Base-by-base conservation (phyloP, 2,113 vertebrate species). In the Thymallus thymallus region DNA sequence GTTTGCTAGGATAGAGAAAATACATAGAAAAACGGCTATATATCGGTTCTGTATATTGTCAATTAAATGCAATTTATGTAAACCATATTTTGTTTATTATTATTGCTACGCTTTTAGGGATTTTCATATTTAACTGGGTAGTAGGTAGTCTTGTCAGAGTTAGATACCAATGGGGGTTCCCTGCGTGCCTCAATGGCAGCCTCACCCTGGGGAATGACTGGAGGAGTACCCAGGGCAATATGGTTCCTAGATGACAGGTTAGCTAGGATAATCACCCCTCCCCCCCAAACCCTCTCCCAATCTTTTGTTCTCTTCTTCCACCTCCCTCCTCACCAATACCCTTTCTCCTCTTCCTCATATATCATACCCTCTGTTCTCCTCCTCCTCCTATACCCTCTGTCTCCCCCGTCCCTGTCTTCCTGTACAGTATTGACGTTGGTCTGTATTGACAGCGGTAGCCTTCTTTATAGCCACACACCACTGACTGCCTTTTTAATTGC, bases 401-500 rank as follows among this genome's bases (percentile, higher is more conserved):
- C 14, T 45, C 29, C 23, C 6, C 7, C 62, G 16, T 73, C 48
- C 41, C 2, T 60, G 24, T 14, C 69, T 56, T 10, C 2, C 0
- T 79, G 72, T 1, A 4, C 66, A 22, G 58, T 45, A 80, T 55
- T 71, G 69, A 73, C 70, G 70, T 73, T 77, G 76, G 76, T 88
- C 77, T 69, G 86, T 79, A 72, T 72, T 80, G 86, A 89, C 82
- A 83, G 84, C 75, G 80, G 24, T n/a, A 72, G 80, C 74, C 75
- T 76, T 70, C 71, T 78, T 76, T 76, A 81, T 66, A 75, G 80
- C 48, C 85, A 81, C 75, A 86, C 79, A 61, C 64, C 85, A 83
- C 32, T 84, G 84, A 87, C 79, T 83, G 82, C 83, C 73, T 84
- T 84, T 86, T 89, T 89, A 88, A 90, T 89, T 87, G 82, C 82